Conservation (phyloP, 2,113 vertebrate species). For the Plestiodon gilberti region DNA sequence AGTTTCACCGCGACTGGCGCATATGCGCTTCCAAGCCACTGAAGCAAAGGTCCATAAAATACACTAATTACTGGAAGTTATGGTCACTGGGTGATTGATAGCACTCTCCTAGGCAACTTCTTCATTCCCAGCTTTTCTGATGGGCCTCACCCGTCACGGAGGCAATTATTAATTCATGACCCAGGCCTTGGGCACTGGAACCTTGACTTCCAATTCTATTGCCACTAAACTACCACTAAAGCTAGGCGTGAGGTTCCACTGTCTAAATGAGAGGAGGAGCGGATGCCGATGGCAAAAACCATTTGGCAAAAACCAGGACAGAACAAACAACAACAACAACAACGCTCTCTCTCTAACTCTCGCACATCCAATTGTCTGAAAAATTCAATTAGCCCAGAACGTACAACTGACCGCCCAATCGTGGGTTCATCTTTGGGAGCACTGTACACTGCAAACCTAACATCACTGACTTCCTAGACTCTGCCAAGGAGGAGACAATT, state of each 20-base stretch:
- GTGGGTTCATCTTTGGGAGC: too few relatives aligned
- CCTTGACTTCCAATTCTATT: slow-evolving; percentile 66
- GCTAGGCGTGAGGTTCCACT: slow-evolving; percentile 65
- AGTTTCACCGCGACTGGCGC: slow-evolving; percentile 81
- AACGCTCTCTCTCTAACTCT: background rate
- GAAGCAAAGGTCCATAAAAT: slow-evolving; percentile 87
- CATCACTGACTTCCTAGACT: background rate
- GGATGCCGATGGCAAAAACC: background rate
- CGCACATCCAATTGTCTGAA: background rate
- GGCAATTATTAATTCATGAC: slow-evolving; percentile 85
- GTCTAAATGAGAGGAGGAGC: slow-evolving; percentile 20
- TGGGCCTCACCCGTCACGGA: slow-evolving; percentile 75
- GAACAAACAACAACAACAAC: background rate
- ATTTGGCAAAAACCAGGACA: slow-evolving; percentile 39
- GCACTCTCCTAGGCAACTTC: slow-evolving; percentile 82
- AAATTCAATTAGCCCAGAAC: background rate
- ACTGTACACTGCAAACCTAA: background rate
- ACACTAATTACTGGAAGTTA: slow-evolving; percentile 90
- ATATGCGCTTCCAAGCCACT: slow-evolving; percentile 83
- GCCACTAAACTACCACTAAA: slow-evolving; percentile 33
- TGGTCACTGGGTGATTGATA: slow-evolving; percentile 91
- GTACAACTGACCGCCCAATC: background rate
- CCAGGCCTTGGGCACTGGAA: slow-evolving; percentile 76
- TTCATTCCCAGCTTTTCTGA: slow-evolving; percentile 74
- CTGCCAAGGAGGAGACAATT: background rate